phyloP scores from a whole-genome alignment of 1,140 invertebrate species.

The Nylanderia fulva region DNA sequence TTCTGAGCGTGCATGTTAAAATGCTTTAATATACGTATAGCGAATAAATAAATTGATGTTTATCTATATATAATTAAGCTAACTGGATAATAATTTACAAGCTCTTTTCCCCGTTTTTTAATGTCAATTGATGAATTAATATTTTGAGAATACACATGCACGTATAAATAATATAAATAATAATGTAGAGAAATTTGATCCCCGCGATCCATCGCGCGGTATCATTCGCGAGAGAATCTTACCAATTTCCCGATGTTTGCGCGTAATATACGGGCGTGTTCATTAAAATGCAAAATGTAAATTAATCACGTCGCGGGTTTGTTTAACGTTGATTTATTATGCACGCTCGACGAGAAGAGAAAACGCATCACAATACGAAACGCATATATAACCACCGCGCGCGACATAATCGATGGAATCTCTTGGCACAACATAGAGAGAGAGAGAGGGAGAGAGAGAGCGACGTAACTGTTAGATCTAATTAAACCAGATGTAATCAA shows the following conservation, averaged over 20 bases:
- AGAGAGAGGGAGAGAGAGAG: too few species aligned
- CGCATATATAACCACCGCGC: slow-evolving; percentile 32
- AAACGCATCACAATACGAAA: slow-evolving; percentile 41
- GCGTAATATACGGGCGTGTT: slow-evolving; percentile 46
- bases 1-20: neutral
- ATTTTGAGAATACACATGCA: neutral
- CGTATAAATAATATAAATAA: slow-evolving; percentile 22
- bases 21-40: neutral
- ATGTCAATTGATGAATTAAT: neutral
- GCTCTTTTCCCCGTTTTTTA: neutral
- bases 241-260: slow-evolving; percentile 45
- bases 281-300: slow-evolving; percentile 50
- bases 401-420: slow-evolving; percentile 57
- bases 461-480: slow-evolving; percentile 39
- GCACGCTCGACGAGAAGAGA: slow-evolving; percentile 30
- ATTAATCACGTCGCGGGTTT: slow-evolving; percentile 40
- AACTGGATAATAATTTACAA: neutral
- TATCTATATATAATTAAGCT: neutral
- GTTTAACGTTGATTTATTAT: slow-evolving; percentile 57
- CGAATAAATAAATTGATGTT: neutral
- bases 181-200: slow-evolving; percentile 42
- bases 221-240: neutral
- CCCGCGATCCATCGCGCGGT: neutral
- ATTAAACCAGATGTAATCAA: slow-evolving; percentile 62
- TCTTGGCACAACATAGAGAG: slow-evolving; percentile 46